These are phyloP conservation scores for Brenthis daphne DNA, from an alignment of 2,888 invertebrate genomes.

Conservation along the genomic window DNA sequence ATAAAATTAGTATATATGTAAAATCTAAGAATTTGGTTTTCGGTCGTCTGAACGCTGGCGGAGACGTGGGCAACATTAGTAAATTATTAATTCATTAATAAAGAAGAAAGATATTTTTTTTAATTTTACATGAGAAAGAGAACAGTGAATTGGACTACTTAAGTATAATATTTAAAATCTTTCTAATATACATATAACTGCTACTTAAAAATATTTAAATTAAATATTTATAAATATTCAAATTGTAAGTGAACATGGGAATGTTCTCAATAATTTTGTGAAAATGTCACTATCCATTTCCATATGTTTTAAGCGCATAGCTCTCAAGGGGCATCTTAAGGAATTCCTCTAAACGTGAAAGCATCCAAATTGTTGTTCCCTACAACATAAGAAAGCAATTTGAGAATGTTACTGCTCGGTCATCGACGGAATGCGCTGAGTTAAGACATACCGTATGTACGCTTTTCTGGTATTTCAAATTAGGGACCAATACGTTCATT, in stretches of 20 bases:
- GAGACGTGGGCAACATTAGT: too few relatives aligned
- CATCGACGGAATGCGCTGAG: conserved; percentile 58
- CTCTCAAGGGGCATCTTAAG: conserved; percentile 56
- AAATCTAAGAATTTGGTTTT: too few relatives aligned
- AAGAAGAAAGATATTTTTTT: too few relatives aligned
- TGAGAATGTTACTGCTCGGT: conserved; percentile 51
- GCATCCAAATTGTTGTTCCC: conserved; percentile 65
- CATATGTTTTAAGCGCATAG: conserved; percentile 53
- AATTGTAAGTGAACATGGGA: background rate
- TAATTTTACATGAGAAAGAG: too few relatives aligned
- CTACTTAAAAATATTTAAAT: background rate
- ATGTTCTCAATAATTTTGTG: background rate
- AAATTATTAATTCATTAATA: too few relatives aligned
- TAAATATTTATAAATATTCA: background rate
- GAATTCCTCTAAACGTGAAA: conserved; percentile 64
- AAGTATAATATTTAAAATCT: too few relatives aligned
- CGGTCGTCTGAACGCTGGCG: too few relatives aligned
- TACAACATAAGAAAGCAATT: conserved; percentile 47
- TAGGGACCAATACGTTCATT: conserved; percentile 1
- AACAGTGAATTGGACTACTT: too few relatives aligned
- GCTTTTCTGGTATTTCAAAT: conserved; percentile 27
- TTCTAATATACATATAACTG: too few relatives aligned
- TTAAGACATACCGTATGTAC: conserved; percentile 44
- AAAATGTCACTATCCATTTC: conserved; percentile 4
- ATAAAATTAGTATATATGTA: too few relatives aligned